Base-by-base conservation (phyloP, 37 sponge, comb jelly and placozoan species). In the Cladorhizidae sp. region DNA sequence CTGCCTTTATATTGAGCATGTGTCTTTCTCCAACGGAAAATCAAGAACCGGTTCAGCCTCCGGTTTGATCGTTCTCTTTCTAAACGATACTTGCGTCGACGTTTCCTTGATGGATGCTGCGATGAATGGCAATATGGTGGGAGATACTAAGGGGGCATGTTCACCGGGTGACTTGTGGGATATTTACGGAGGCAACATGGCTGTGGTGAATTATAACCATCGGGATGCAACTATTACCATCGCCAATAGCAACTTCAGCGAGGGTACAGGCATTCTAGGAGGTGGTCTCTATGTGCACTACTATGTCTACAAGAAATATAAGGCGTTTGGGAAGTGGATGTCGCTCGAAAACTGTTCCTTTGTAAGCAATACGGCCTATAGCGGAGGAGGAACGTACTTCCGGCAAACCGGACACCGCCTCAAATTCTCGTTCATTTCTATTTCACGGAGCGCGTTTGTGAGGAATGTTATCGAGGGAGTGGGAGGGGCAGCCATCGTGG, bases 221-320 rank as follows among this genome's bases (percentile, higher is more conserved):
- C 18, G 29, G 23, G 21, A 63, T 18, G 9, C 7, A 8, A 63
- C 64, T n/a, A 25, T 63, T 12, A 25, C 18, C 8, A 63, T 63
- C 26, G 8, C n/a, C 29, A 63, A 63, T 63, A 26, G 64, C 64
- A 63, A 8, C 9, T 25, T 63, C 21, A 22, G 8, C 26, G 28
- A 22, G 9, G 64, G 64, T n/a, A 25, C 8, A 63, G 64, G n/a
- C 12, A 9, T 63, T 17, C 8, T 26, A 9, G 64, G 64, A n/a
- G 64, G 25, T 63, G 64, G 64, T n/a, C 18, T 63, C 25, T 63
- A 63, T 63, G 64, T 63, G 64, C 23, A 9, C 8, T 63, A 63
- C 64, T 63, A n/a, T 25, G 8, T 26, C 64, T n/a, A 63, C 64
- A 26, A 17, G 9, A 18, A 22, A 63, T n/a, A n/a, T n/a, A n/a